Conservation (phyloP, 2,113 vertebrate genomes). For the Andinoacara biseriatus region DNA sequence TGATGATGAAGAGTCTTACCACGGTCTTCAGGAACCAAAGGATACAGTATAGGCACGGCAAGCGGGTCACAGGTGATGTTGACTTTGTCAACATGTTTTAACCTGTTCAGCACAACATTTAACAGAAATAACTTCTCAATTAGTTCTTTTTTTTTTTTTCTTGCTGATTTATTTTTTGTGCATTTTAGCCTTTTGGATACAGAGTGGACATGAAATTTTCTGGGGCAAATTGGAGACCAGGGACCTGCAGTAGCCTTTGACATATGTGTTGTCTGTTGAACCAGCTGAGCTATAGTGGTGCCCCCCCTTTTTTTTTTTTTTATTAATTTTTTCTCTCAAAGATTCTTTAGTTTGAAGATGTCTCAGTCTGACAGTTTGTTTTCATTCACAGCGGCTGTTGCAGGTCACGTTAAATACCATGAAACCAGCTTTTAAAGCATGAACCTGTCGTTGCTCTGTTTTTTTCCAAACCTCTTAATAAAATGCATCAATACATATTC, state of each 20-base stretch:
- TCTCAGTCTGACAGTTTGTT: not conserved
- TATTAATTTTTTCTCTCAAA: too few species aligned
- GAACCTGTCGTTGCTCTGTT: not conserved
- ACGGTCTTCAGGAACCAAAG: not conserved
- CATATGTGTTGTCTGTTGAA: not conserved
- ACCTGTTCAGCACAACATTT: not conserved
- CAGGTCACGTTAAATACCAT: not conserved
- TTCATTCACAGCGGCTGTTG: not conserved
- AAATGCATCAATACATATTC: not conserved
- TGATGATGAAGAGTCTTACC: conserved; percentile 19
- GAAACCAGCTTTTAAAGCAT: not conserved
- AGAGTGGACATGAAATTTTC: not conserved
- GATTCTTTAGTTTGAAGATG: not conserved
- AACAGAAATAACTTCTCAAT: not conserved
- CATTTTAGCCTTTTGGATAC: not conserved
- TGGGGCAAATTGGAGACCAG: not conserved
- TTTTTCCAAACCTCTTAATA: not conserved
- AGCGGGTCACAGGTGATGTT: not conserved
- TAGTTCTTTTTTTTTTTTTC: not conserved
- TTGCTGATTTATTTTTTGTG: not conserved
- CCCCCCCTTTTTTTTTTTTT: not conserved
- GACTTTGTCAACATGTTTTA: conserved; percentile 14
- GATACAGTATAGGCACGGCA: not conserved
- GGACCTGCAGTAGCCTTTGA: not conserved
- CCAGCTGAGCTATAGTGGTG: not conserved